phyloP scores from a whole-genome alignment of 2,113 vertebrate species.

The Plectropomus leopardus region DNA sequence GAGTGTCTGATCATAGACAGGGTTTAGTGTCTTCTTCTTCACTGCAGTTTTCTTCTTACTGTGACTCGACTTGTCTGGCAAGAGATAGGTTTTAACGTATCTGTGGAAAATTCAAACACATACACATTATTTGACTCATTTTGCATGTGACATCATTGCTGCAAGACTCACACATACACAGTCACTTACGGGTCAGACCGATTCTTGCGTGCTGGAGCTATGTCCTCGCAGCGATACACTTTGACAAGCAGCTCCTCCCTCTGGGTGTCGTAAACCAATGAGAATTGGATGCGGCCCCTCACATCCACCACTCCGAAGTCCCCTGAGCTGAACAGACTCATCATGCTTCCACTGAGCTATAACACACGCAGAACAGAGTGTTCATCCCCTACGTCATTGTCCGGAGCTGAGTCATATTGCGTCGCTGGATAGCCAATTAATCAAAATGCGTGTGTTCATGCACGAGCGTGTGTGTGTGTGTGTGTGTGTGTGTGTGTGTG shows the following conservation, averaged over 20 bases:
- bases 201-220: constrained; percentile 89
- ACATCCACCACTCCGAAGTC: constrained; percentile 90
- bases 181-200: constrained; percentile 93
- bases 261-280: constrained; percentile 86
- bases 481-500: constrained; percentile 8
- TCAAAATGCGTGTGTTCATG: no score
- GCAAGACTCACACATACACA: constrained; percentile 12
- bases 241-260: constrained; percentile 89
- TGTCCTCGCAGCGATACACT: constrained; percentile 90
- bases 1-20: constrained; percentile 93
- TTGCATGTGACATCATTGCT: not conserved
- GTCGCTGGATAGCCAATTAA: constrained; percentile 23
- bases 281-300: constrained; percentile 90
- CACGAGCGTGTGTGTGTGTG: constrained; percentile 5
- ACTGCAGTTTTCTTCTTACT: constrained; percentile 95
- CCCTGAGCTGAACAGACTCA: constrained; percentile 92
- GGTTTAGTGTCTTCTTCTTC: constrained; percentile 92
- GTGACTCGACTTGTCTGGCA: constrained; percentile 92
- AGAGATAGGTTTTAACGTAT: constrained; percentile 96
- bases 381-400: constrained; percentile 69
- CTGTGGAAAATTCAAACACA: constrained; percentile 73
- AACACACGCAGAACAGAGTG: constrained; percentile 23
- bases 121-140: not conserved
- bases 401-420: constrained; percentile 69
- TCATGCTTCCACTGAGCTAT: constrained; percentile 92